A percentile compares a stretch with the other conserved stretches of the same genome.
These are phyloP conservation scores for Felis chaus DNA, from an alignment of 2,113 vertebrate genomes.

Conservation along the genomic window DNA sequence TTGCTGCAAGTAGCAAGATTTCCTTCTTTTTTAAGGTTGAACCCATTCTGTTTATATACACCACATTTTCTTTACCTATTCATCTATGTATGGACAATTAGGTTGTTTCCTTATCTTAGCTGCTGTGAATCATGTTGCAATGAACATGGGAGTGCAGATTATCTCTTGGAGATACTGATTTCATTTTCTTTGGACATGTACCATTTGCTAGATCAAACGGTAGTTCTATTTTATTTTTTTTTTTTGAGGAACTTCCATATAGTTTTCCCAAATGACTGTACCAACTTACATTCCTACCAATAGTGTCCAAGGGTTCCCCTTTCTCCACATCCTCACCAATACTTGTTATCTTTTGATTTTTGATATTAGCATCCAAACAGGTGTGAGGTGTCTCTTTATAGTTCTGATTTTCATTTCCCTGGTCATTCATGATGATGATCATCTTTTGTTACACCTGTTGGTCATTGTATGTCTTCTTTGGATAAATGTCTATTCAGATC, in stretches of 20 bases:
- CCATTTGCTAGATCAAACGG: neutral
- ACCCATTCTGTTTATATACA: neutral
- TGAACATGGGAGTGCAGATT: neutral
- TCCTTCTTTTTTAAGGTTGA: neutral
- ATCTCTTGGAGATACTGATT: neutral
- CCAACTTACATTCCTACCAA: neutral
- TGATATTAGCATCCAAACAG: neutral
- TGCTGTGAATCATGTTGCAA: neutral
- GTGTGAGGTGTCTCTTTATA: neutral
- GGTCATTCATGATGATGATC: neutral
- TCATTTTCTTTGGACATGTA: neutral
- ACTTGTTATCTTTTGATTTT: neutral
- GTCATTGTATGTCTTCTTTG: neutral
- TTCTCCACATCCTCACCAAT: neutral
- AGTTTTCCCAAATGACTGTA: neutral
- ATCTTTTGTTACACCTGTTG: neutral
- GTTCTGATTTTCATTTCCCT: neutral
- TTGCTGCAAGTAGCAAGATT: neutral
- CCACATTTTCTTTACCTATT: neutral
- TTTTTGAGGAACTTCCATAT: neutral
- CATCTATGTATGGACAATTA: neutral
- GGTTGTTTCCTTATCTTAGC: neutral
- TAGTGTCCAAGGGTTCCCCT: neutral
- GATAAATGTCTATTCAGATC: neutral
- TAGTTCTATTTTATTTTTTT: neutral